These are phyloP conservation scores for Bombus difficillimus DNA, from an alignment of 1,140 invertebrate species.

Conservation along the genomic window DNA sequence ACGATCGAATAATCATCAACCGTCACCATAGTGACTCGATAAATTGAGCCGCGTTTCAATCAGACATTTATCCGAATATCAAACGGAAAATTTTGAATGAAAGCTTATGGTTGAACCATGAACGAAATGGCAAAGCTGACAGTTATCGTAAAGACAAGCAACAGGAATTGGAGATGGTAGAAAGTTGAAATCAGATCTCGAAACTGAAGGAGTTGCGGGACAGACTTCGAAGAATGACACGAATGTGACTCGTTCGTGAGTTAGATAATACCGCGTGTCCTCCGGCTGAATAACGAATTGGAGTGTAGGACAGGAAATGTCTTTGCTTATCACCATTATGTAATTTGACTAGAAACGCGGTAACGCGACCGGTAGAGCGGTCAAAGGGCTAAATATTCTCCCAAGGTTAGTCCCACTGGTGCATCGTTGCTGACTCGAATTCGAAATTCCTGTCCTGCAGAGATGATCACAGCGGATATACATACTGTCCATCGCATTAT, in stretches of 20 bases:
- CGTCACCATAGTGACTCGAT: neutral
- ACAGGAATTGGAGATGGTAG: neutral
- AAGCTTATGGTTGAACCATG: too few species aligned
- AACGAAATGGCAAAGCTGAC: too few species aligned
- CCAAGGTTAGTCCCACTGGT: neutral
- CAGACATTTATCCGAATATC: neutral
- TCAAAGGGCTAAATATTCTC: slow-evolving; percentile 23
- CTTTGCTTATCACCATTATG: slow-evolving; percentile 42
- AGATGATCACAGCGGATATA: slow-evolving; percentile 13
- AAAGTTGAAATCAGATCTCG: slow-evolving; percentile 25
- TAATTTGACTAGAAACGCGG: slow-evolving; percentile 30
- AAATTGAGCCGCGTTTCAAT: neutral
- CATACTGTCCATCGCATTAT: neutral
- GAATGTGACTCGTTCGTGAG: neutral
- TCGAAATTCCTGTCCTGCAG: slow-evolving; percentile 17
- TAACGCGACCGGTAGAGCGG: neutral
- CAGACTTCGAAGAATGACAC: slow-evolving; percentile 1
- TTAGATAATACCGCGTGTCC: slow-evolving; percentile 4
- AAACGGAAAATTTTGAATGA: neutral
- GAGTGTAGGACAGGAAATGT: neutral
- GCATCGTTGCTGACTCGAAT: slow-evolving; percentile 19
- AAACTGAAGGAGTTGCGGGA: neutral
- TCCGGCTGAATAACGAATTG: neutral
- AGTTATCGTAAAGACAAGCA: neutral
- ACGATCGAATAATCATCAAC: neutral